Base-by-base conservation (phyloP, 2,888 invertebrate genomes). In the Allygus modestus region DNA sequence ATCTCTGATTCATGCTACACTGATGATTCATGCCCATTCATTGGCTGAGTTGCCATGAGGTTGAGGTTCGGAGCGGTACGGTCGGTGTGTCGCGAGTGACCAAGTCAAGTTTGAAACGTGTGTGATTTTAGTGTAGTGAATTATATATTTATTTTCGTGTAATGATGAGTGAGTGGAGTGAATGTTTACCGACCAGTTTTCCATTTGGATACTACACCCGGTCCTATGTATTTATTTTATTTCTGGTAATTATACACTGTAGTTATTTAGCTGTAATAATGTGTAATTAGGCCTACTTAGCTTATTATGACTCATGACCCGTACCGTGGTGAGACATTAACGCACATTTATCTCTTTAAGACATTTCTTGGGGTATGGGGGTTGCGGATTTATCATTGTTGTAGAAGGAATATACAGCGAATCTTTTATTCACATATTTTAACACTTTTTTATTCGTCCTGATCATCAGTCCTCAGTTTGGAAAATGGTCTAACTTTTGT, bases 21-120 rank as follows among this genome's bases (percentile, higher is more conserved):
- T 20, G 58, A 65, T 65, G 65, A 65, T 20, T 65, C 65, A 65
- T 54, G 65, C 31, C 31, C 65, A 65, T 65, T 65, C 65, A 65
- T 65, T 23, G 65, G 65, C 65, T 28, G 20, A 65, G 65, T 65
- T 28, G 65, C 54, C 54, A 23, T 15, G 65, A 28, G 65, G 1
- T 15, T 9, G 65, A n/a, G 17, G 28, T 23, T 58, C 23, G 58
- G 20, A 20, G 58, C 58, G 31, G 65, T 20, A 0, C 15, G 12
- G 28, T 31, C 20, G 20, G 23, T 26, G 11, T 28, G 58, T 23
- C 23, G 20, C 20, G 15, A 46, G 46, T 46, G 46, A 4, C n/a
- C 12, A 2, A 46, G 46, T 46, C 7, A 9, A 1, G 46, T 12
- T n/a, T 9, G 5, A 9, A 37, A 37, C 17, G 46, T 46, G 46